phyloP scores from a whole-genome alignment of 2,113 vertebrate species.

The Petaurus breviceps region DNA sequence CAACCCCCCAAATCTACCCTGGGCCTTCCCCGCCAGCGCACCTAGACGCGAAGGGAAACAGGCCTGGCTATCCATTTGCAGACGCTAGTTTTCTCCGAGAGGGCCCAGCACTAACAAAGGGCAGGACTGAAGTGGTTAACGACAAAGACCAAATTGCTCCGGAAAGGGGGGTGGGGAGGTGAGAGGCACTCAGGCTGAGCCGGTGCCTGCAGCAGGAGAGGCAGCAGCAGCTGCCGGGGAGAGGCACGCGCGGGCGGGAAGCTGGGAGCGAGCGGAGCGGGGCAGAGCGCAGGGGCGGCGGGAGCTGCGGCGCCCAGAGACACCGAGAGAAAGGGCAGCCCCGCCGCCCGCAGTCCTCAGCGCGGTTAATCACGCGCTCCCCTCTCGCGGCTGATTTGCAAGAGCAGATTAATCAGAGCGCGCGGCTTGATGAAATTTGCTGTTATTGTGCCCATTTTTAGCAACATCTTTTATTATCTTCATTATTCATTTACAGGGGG shows the following conservation, averaged over 20 bases:
- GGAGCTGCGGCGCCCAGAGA: conserved; percentile 76
- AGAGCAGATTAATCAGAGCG: conserved; percentile 99
- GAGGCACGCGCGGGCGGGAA: conserved; percentile 59
- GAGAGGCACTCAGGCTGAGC: conserved; percentile 77
- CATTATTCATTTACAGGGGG: conserved; percentile 98
- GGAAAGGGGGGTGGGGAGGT: conserved; percentile 65
- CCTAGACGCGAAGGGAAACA: not conserved
- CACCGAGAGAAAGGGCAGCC: conserved; percentile 82
- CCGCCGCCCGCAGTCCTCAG: conserved; percentile 86
- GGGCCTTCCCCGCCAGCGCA: not conserved
- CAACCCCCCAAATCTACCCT: not conserved
- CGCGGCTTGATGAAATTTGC: conserved; percentile 99
- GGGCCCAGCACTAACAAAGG: not conserved
- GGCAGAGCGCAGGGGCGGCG: conserved; percentile 60
- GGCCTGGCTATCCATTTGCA: accelerated
- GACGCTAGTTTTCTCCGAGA: too few relatives aligned
- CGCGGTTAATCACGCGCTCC: conserved; percentile 94
- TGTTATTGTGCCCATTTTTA: conserved; percentile 99
- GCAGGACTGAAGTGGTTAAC: conserved; percentile 73
- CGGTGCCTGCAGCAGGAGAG: conserved; percentile 74
- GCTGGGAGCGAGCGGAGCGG: conserved; percentile 59
- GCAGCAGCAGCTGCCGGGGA: conserved; percentile 77
- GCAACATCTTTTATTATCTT: conserved; percentile 99
- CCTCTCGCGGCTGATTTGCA: conserved; percentile 95
- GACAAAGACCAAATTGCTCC: conserved; percentile 70